Percentiles rank a stretch among this genome's conserved stretches.
Evolutionary conservation across 2,888 invertebrate genomes (phyloP).

Genomic region (Thecocarcelia acutangulata): DNA sequence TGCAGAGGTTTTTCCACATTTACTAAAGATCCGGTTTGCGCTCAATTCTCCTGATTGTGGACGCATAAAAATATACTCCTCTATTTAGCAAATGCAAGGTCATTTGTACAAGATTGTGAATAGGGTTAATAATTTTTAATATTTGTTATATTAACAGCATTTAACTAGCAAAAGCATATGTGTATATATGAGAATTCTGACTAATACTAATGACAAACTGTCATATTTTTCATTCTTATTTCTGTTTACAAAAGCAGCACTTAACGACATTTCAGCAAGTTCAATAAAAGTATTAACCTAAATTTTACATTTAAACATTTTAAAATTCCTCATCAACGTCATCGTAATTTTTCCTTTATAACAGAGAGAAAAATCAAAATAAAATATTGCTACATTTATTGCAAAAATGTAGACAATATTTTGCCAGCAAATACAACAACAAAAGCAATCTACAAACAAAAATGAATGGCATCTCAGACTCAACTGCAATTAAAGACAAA

Average conservation of each 20-base stretch:
- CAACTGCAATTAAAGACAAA: slow-evolving; percentile 21
- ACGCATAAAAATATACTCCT: no score
- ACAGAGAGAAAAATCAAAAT: slow-evolving; percentile 10
- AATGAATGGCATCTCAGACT: slow-evolving; percentile 11
- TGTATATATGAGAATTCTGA: no score
- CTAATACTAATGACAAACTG: no score
- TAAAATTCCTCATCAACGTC: slow-evolving; percentile 38
- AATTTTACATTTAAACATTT: slow-evolving; percentile 50
- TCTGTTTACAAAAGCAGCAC: background rate
- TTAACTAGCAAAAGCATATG: no score
- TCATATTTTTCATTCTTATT: background rate
- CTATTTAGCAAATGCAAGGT: no score
- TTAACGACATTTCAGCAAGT: slow-evolving; percentile 47
- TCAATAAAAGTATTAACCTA: slow-evolving; percentile 65
- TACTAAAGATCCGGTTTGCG: no score
- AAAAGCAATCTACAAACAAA: slow-evolving; percentile 4
- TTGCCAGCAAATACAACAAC: slow-evolving; percentile 3
- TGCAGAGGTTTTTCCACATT: no score
- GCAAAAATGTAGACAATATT: slow-evolving; percentile 32
- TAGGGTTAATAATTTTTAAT: no score
- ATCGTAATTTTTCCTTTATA: slow-evolving; percentile 11
- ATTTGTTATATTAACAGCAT: no score
- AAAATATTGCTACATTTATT: slow-evolving; percentile 51
- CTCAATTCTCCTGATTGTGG: no score
- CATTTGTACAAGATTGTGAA: no score